A percentile compares a stretch with the other conserved stretches of the same genome.
Conservation (phyloP, 2,888 invertebrate genomes). For the Amiota minor region DNA sequence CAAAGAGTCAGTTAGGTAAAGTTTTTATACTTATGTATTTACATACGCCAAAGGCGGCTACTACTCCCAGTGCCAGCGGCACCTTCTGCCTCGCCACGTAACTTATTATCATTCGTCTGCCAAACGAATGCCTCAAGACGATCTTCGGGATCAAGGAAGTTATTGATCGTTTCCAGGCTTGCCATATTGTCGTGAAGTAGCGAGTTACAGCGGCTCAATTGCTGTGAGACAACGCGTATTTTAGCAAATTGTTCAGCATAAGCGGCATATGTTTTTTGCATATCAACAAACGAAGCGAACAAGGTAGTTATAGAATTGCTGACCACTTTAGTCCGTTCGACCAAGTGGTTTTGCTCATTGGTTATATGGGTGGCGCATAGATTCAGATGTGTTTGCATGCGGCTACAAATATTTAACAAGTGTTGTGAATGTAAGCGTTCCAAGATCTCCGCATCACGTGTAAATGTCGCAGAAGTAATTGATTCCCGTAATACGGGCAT, state of each 20-base stretch:
- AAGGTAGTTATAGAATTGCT: slow-evolving; percentile 80
- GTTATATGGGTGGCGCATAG: slow-evolving; percentile 87
- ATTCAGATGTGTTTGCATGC: slow-evolving; percentile 89
- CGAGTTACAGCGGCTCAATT: slow-evolving; percentile 86
- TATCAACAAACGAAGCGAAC: slow-evolving; percentile 82
- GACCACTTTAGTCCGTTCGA: slow-evolving; percentile 85
- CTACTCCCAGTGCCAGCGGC: slow-evolving; percentile 54
- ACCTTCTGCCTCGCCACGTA: slow-evolving; percentile 64
- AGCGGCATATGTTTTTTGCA: slow-evolving; percentile 87
- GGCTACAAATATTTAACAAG: slow-evolving; percentile 82
- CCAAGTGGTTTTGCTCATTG: slow-evolving; percentile 84
- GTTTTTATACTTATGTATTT: slow-evolving; percentile 29
- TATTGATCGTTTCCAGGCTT: slow-evolving; percentile 88
- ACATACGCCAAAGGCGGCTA: slow-evolving; percentile 57
- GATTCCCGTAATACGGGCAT: slow-evolving; percentile 94
- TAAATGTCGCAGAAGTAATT: slow-evolving; percentile 80
- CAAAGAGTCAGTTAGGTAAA: too few relatives aligned
- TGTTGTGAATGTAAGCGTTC: slow-evolving; percentile 80
- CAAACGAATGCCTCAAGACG: slow-evolving; percentile 91
- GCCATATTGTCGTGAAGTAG: slow-evolving; percentile 88
- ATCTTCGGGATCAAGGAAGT: slow-evolving; percentile 85
- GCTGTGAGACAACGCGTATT: slow-evolving; percentile 87
- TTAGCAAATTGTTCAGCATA: slow-evolving; percentile 89
- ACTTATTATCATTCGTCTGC: slow-evolving; percentile 79
- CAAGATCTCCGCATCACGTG: slow-evolving; percentile 89